Conservation (phyloP, 2,113 vertebrate species). For the mouse (Mus musculus) region GRCm39 chr8:52581501-52582000, state of each 20-base stretch:
- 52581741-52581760: neutral
- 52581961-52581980: neutral
- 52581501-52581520: neutral
- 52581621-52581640: neutral
- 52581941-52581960: neutral
- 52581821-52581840: too few species aligned
- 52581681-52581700: neutral
- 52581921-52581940: neutral
- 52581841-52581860: too few species aligned
- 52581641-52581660: neutral
- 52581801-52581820: too few species aligned
- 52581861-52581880: neutral
- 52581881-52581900: neutral
- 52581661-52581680: neutral
- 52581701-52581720: neutral
- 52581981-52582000: neutral
- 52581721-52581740: neutral
- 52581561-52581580: neutral
- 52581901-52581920: neutral
- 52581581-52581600: neutral
- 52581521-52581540: neutral
- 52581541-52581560: neutral
- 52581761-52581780: neutral
- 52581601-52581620: neutral
- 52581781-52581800: too few species aligned